Evolutionary conservation across 2,888 invertebrate species (phyloP), one percentile per base, ranked within the genome.

Genomic region (Tenthredo notha): DNA sequence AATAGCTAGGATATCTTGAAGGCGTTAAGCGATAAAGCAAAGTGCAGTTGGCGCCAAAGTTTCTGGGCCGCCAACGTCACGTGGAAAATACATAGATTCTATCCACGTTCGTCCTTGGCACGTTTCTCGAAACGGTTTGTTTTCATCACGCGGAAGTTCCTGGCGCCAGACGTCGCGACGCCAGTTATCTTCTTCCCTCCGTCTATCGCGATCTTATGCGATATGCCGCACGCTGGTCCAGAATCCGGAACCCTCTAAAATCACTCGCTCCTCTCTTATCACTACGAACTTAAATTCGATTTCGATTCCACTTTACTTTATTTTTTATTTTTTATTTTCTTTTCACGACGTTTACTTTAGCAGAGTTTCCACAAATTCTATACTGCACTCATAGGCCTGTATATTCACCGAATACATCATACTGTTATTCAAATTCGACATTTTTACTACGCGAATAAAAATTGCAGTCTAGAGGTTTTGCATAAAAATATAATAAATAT

Each of bases 121-220:
- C 70, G 78, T 58, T 78, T 85, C n/a, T 67, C 29, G 67, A 50
- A 84, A 85, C 70, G 85, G 78, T 80, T 85, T 85, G 80, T 85
- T 85, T 85, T 85, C 78, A 67, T 82, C 50, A 25, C 67, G 47
- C 43, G 21, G 84, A 85, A 77, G 33, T 84, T 65, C 15, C 15
- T 58, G 85, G 85, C 82, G 85, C 80, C 85, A 33, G 83, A 83
- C 83, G 83, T 67, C 83, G 67, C 83, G 83, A 47, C 83, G 83
- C 83, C 70, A 67, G 67, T 67, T 37, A 47, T 37, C 65, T 37
- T 37, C 65, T 37, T 54, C 9, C 65, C 67, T 6, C 29, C 67
- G 33, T 67, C 67, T 67, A 15, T 67, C 67, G 33, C 9, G 7
- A 61, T 61, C 0, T 47, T 12, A 25, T 10, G 21, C 10, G 61